Evolutionary conservation across 2,888 invertebrate species (phyloP).

Genomic region (Pardosa pseudoannulata): DNA sequence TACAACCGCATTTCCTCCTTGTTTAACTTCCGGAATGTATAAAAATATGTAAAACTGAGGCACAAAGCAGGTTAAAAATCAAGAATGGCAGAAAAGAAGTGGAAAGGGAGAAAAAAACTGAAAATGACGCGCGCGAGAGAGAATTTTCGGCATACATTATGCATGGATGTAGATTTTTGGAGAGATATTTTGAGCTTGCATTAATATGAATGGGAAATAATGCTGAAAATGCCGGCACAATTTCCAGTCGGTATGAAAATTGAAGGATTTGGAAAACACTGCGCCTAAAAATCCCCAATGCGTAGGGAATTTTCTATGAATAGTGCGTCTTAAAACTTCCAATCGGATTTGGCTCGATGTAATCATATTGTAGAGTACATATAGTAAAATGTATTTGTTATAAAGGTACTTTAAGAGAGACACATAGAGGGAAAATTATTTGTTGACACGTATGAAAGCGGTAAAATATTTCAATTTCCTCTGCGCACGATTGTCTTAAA

Average conservation of each 20-base stretch:
- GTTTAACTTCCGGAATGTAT: neutral
- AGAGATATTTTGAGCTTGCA: slow-evolving; percentile 30
- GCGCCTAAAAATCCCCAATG: slow-evolving; percentile 6
- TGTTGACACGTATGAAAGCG: neutral
- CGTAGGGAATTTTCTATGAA: slow-evolving; percentile 13
- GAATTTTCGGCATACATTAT: slow-evolving; percentile 50
- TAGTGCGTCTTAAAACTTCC: neutral
- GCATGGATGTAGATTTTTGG: slow-evolving; percentile 38
- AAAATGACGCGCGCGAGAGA: neutral
- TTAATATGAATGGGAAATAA: slow-evolving; percentile 54
- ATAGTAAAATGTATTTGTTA: neutral
- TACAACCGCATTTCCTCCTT: neutral
- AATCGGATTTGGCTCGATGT: slow-evolving; percentile 8
- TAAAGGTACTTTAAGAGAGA: neutral
- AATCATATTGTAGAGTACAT: neutral
- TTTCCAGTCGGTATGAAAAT: slow-evolving; percentile 25
- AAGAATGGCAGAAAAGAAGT: slow-evolving; percentile 8
- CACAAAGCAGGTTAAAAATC: slow-evolving; percentile 41
- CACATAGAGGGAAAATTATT: neutral
- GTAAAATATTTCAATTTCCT: neutral
- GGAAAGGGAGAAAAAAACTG: slow-evolving; percentile 5
- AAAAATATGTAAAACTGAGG: slow-evolving; percentile 45
- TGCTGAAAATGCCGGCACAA: slow-evolving; percentile 33
- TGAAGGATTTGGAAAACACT: slow-evolving; percentile 25
- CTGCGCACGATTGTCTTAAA: neutral